Evolutionary conservation across 2,113 vertebrate genomes (phyloP).

Genomic region (Chionomys nivalis): DNA sequence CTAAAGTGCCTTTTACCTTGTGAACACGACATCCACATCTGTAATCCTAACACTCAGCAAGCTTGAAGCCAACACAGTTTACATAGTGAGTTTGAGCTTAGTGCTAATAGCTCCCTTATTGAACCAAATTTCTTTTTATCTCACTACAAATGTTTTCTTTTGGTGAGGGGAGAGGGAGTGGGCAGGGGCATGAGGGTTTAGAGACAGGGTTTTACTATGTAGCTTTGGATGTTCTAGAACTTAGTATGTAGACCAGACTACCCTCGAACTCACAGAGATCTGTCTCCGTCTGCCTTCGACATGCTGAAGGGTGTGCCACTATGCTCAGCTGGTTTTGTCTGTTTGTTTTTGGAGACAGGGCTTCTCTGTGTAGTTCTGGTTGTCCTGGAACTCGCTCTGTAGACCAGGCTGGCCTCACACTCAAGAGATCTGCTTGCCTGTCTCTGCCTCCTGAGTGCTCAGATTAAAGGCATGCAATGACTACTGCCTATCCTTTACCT

Average conservation of each 20-base stretch:
- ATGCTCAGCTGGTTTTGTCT: neutral
- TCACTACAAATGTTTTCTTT: neutral
- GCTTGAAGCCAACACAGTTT: neutral
- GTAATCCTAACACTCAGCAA: neutral
- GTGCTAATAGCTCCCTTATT: neutral
- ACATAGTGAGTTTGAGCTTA: neutral
- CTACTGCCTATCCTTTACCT: neutral
- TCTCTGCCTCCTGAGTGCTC: neutral
- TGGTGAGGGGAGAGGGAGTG: neutral
- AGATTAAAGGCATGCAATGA: neutral
- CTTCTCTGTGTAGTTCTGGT: neutral
- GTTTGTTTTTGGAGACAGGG: neutral
- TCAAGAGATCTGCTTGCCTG: neutral
- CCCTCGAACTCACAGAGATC: neutral
- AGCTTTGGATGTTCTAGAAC: neutral
- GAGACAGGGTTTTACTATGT: neutral
- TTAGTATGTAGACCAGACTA: neutral
- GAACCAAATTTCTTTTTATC: conserved; percentile 8
- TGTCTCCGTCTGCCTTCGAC: neutral
- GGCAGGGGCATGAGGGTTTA: neutral
- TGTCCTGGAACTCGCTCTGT: no score
- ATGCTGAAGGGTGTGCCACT: neutral
- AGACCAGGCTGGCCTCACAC: no score
- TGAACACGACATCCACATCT: neutral
- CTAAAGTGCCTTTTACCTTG: neutral